Base-by-base conservation (phyloP, 2,888 invertebrate species). In the Sphinx pinastri region DNA sequence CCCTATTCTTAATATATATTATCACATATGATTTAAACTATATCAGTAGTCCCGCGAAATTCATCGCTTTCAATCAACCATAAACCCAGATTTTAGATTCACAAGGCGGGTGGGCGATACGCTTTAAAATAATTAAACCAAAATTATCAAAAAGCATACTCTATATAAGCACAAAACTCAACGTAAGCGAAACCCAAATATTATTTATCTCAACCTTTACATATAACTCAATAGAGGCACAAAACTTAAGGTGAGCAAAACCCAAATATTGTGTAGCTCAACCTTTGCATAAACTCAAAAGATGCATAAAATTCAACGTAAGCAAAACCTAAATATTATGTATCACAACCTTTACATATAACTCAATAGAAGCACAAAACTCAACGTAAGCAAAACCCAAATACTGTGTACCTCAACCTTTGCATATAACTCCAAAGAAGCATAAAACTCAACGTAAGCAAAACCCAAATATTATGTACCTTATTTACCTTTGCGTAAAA, bases 121-220 rank as follows among this genome's bases (percentile, higher is more conserved):
- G 25, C 2, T 25, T 25, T 25, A 25, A 25, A 25, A 25, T 2
- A 1, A 25, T 25, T 25, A 1, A 25, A 25, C 25, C 25, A 25
- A 25, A 25, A 25, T 25, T 25, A 25, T 25, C 25, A 2, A 25
- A 25, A 25, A 25, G 2, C 25, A 25, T 25, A 25, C 25, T 25
- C 25, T 2, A 25, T 25, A 38, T 38, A 38, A 38, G 38, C 38
- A 38, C 8, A 38, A 38, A 55, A 55, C 52, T 8, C 52, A 54
- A 54, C 52, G 10, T 47, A 45, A 59, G 60, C 60, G 45, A n/a
- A 25, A 67, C 68, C 68, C 52, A 69, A 60, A 67, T 67, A 66
- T 14, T 59, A 49, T 70, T 69, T 87, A 92, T 97, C 95, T 96
- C 68, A 95, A 94, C 77, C 96, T 95, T 87, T 97, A 97, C 25